Base-by-base conservation (phyloP, 2,797 vertebrate genomes). In the Microctenopoma steveboyesi region DNA sequence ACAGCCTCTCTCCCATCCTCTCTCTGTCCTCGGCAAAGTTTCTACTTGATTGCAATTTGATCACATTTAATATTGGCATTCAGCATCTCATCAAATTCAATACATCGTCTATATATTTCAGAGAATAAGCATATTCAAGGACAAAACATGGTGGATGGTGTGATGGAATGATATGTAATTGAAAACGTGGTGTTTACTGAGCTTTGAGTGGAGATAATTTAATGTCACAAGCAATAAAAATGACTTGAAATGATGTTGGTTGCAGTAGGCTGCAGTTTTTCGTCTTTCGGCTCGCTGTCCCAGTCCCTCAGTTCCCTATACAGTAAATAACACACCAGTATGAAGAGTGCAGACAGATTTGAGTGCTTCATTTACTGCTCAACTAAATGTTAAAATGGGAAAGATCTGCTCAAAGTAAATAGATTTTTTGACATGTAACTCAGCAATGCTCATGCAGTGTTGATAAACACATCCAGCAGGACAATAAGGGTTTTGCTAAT, bases 11-110 rank as follows among this genome's bases (percentile, higher is more conserved):
- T 64, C n/a, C 51, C 14, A 18, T 22, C 64, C 22, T 68, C 49
- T 64, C 14, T 71, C 2, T 49, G 16, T 69, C 47, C 4, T 30
- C 10, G 7, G 4, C 9, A 37, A 50, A 28, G 30, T 70, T 70
- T 73, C 27, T 27, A 52, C 60, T 78, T 46, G 69, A 79, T 81
- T 76, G 76, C 39, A 73, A 45, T 81, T 76, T 79, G 58, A 72
- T 78, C 76, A 74, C 46, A 76, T 82, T 84, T 74, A 37, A 64
- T 64, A 78, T 72, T 82, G 65, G 42, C 55, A 78, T 78, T 71
- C 16, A 69, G 61, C 50, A 52, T 84, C 33, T 54, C 48, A 18
- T 56, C 53, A 84, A 69, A 86, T 79, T 75, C 54, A 79, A 72
- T 72, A 72, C 25, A 76, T 81, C 48, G 64, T 74, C 78, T 35